Percentiles rank a stretch among this genome's conserved stretches.
These are phyloP conservation scores for Rhopalosiphum padi DNA, from an alignment of 1,140 invertebrate genomes.

Conservation along the genomic window DNA sequence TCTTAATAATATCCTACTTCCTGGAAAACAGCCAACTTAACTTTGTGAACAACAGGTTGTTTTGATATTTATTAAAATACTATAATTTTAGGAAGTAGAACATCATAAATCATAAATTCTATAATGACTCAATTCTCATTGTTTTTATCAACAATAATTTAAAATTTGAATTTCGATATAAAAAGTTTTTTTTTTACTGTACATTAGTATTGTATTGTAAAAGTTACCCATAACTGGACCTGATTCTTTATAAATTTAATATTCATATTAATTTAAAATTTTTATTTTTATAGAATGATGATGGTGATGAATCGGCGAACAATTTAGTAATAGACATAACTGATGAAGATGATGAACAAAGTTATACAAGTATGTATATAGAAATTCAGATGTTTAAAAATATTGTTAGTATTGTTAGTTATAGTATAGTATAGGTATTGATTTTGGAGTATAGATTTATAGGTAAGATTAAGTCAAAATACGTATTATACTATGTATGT, in stretches of 20 bases:
- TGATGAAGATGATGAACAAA: conserved; percentile 52
- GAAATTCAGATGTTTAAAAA: neutral
- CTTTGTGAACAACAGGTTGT: no score
- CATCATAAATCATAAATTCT: no score
- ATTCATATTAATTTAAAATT: neutral
- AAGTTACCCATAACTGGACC: neutral
- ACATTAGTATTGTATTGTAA: no score
- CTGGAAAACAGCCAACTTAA: no score
- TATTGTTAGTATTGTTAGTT: neutral
- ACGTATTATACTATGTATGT: neutral
- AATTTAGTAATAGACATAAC: conserved; percentile 53
- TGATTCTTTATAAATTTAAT: neutral
- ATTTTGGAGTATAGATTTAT: neutral
- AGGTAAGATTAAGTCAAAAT: neutral
- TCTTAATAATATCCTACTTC: no score
- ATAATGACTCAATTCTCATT: no score
- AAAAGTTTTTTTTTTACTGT: neutral
- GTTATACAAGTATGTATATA: conserved; percentile 29
- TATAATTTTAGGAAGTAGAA: no score
- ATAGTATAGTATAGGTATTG: neutral
- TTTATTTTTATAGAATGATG: conserved; percentile 32
- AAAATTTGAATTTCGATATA: no score
- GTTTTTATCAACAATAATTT: no score
- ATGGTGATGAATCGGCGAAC: conserved; percentile 34
- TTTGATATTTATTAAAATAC: no score